Evolutionary conservation across 2,797 vertebrate genomes (phyloP).

Genomic region (Lutjanus argentimaculatus): DNA sequence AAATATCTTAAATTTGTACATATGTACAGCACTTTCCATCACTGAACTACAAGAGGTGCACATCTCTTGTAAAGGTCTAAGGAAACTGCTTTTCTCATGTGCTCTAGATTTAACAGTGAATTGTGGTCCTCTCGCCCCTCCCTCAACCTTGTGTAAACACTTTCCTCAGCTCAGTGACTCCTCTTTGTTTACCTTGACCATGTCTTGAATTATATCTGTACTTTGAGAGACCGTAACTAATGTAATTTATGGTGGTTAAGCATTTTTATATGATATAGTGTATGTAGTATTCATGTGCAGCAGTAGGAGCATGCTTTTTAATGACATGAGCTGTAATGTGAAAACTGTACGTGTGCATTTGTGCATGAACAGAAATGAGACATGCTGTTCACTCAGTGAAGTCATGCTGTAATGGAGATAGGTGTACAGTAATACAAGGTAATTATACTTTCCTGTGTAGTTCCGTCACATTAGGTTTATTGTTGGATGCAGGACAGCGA

Average conservation of each 20-base stretch:
- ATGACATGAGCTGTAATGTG: constrained; percentile 5
- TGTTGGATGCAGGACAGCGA: constrained; percentile 15
- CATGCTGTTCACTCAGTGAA: neutral
- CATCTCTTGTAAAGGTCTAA: neutral
- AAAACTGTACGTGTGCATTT: constrained; percentile 16
- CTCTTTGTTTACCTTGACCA: constrained; percentile 1
- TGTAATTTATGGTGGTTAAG: neutral
- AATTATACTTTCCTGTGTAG: constrained; percentile 12
- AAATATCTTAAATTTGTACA: neutral
- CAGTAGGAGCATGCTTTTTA: neutral
- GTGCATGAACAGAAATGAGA: constrained; percentile 22
- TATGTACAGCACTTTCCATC: neutral
- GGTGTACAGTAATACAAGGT: neutral
- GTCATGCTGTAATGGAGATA: constrained; percentile 10
- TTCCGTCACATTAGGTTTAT: constrained; percentile 34
- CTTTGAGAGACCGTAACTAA: neutral
- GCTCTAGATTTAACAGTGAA: neutral
- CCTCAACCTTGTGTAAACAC: neutral
- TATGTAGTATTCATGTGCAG: neutral
- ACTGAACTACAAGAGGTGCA: neutral
- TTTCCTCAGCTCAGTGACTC: neutral
- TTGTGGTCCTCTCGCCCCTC: neutral
- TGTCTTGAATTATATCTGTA: constrained; percentile 3
- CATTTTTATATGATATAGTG: neutral
- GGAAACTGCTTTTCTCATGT: neutral